Base-by-base conservation (phyloP, 2,888 invertebrate species). In the Isoperla grammatica region DNA sequence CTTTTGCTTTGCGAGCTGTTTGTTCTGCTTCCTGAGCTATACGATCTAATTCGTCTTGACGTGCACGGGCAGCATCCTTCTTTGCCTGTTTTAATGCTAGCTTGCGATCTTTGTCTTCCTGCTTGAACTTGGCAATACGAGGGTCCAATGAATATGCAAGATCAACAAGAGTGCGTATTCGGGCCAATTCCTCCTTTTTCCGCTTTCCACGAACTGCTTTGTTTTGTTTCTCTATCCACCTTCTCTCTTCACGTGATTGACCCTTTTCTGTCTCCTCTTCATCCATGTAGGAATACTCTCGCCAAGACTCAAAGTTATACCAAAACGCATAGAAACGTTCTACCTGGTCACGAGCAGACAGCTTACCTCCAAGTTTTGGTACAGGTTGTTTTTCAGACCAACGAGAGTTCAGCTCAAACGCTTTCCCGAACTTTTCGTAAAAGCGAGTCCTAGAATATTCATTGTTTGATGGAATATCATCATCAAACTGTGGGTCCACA, bases 231-330 rank as follows among this genome's bases (percentile, higher is more conserved):
- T 99, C 99, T 71, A 99, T 98, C 90, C 95, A 98, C 64, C 95
- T 83, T 48, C 99, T 80, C 76, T 97, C 97, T 69, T 97, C 97
- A 1, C 98, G 85, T 78, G 80, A 96, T 73, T 95, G 93, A 1
- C 97, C 98, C 70, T 91, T 93, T 71, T 98, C 96, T 73, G 98
- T 98, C 71, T 98, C 98, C 73, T 99, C 98, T 76, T 98, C 97
- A 73, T 99, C 99, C 67, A 96, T 78, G 73, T 99, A 99, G 1
- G 98, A 98, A 76, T 90, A 99, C 73, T 99, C 99, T 63, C 99
- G 82, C 99, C 99, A 99, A 0, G 98, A 97, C 67, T 96, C 95
- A 76, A 98, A 99, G 69, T 94, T 88, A 74, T 91, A 97, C 99
- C 99, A 99, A 75, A 97, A 99, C 13, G 89, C 86, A 73, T 99